A percentile compares a stretch with the other conserved stretches of the same genome.
Evolutionary conservation across 2,888 invertebrate species (phyloP).

Genomic region (Pachymerium ferrugineum): DNA sequence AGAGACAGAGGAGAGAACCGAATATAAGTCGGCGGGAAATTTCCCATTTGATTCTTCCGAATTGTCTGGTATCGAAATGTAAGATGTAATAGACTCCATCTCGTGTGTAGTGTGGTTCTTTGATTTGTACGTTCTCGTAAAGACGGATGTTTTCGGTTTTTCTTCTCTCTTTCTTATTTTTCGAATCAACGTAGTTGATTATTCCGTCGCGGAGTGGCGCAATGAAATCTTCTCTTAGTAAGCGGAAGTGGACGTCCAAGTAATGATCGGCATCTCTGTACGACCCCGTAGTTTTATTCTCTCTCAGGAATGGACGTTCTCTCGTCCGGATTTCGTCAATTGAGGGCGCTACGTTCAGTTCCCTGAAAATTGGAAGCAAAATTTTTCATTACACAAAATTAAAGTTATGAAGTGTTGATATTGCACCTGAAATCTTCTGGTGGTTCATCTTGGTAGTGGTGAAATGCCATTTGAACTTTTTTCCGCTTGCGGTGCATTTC

Average conservation of each 20-base stretch:
- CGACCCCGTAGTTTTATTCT: slow-evolving; percentile 42
- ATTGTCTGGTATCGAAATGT: slow-evolving; percentile 42
- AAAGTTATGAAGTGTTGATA: no score
- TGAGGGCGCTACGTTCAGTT: slow-evolving; percentile 43
- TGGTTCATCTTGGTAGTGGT: not conserved
- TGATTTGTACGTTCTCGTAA: not conserved
- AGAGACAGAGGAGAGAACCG: slow-evolving; percentile 68
- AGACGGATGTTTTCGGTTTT: slow-evolving; percentile 39
- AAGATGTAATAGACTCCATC: slow-evolving; percentile 42
- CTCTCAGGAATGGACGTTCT: slow-evolving; percentile 44
- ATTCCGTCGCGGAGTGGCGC: slow-evolving; percentile 46
- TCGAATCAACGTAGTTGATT: slow-evolving; percentile 34
- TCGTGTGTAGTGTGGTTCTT: not conserved
- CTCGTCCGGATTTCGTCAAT: slow-evolving; percentile 40
- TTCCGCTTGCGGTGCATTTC: not conserved
- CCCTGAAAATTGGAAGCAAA: no score
- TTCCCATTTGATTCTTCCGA: slow-evolving; percentile 45
- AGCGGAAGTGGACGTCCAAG: slow-evolving; percentile 47
- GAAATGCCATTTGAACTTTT: not conserved
- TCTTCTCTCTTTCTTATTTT: not conserved
- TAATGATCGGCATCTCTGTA: slow-evolving; percentile 47
- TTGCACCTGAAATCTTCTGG: not conserved
- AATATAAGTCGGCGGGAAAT: slow-evolving; percentile 59
- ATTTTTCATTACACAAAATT: no score
- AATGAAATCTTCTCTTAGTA: slow-evolving; percentile 48